phyloP scores from a whole-genome alignment of 37 sponge, comb jelly and placozoan species.

The Oscarella lobularis region DNA sequence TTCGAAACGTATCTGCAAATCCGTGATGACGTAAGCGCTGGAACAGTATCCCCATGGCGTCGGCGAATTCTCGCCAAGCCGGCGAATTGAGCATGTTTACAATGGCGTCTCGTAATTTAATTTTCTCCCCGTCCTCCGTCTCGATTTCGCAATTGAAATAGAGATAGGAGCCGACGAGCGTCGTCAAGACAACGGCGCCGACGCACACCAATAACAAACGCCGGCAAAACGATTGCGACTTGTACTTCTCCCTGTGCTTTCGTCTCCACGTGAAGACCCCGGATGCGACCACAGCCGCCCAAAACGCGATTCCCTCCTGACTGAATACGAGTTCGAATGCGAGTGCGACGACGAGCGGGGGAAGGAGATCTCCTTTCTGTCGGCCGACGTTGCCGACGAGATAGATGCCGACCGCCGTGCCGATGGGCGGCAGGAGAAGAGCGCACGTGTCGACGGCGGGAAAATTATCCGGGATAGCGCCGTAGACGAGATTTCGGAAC shows the following conservation, averaged over 20 bases:
- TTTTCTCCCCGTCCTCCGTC: slow-evolving; percentile 46
- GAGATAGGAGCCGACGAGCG: not conserved
- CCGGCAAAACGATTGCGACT: not conserved
- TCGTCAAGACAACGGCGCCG: not conserved
- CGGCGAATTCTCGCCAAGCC: slow-evolving; percentile 47
- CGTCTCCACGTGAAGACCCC: not conserved
- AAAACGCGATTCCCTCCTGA: not conserved
- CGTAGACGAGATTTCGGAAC: slow-evolving; percentile 24
- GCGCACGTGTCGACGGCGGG: not conserved
- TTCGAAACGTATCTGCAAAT: not conserved
- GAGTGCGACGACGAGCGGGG: slow-evolving; percentile 35
- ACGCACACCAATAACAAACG: not conserved
- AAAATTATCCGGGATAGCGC: slow-evolving; percentile 28
- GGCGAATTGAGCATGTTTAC: slow-evolving; percentile 55
- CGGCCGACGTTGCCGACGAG: slow-evolving; percentile 58
- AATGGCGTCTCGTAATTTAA: slow-evolving; percentile 59
- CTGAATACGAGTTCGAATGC: slow-evolving; percentile 40
- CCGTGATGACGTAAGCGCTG: slow-evolving; percentile 16
- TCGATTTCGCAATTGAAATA: slow-evolving; percentile 4
- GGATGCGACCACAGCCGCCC: not conserved
- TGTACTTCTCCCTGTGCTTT: not conserved
- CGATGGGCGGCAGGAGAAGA: slow-evolving; percentile 41
- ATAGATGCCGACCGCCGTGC: slow-evolving; percentile 56
- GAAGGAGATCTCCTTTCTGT: slow-evolving; percentile 12
- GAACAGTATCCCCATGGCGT: not conserved